Evolutionary conservation across 2,797 vertebrate genomes (phyloP).

Genomic region (Phoebastria nigripes): DNA sequence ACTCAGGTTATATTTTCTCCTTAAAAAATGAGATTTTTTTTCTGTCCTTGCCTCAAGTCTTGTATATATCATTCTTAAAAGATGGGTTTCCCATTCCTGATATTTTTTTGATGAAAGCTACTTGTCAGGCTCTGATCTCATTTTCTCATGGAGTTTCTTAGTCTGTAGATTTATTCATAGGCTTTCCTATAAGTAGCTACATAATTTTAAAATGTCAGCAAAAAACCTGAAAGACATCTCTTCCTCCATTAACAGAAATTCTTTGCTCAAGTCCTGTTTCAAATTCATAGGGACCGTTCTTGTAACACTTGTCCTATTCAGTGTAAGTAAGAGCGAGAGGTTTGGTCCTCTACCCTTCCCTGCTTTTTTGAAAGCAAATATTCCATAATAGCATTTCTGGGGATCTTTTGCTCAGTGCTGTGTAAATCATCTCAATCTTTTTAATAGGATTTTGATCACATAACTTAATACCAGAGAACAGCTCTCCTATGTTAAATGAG

Average conservation of each 20-base stretch:
- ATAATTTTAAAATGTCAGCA: neutral
- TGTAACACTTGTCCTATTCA: neutral
- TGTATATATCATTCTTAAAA: neutral
- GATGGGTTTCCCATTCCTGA: neutral
- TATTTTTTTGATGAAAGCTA: neutral
- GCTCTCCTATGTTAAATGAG: neutral
- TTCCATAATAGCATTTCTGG: neutral
- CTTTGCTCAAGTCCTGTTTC: neutral
- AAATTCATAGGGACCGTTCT: neutral
- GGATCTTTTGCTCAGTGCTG: neutral
- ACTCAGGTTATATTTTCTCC: neutral
- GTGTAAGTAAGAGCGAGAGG: neutral
- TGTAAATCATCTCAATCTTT: constrained; percentile 13
- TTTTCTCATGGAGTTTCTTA: neutral
- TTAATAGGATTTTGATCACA: neutral
- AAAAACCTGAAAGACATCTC: neutral
- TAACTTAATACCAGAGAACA: neutral
- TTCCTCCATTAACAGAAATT: neutral
- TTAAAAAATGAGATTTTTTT: neutral
- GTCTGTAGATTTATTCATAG: neutral
- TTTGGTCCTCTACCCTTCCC: neutral
- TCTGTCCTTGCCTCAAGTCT: neutral
- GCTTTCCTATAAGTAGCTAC: neutral
- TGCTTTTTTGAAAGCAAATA: constrained; percentile 1
- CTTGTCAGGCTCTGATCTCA: neutral